Conservation (phyloP, 2,888 invertebrate genomes). For the Melinopterus prodromus region DNA sequence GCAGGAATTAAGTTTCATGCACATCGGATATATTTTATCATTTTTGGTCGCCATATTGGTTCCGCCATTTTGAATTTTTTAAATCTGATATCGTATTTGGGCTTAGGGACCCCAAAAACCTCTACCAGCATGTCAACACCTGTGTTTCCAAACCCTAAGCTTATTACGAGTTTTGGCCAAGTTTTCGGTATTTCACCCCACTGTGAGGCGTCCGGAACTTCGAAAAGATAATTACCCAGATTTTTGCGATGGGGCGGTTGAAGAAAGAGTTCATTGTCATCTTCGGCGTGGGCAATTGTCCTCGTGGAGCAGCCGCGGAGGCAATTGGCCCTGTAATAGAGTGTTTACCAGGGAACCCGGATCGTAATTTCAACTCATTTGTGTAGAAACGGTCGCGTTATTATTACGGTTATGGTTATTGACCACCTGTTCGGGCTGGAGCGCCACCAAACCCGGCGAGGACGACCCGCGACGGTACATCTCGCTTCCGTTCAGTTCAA, state of each 20-base stretch:
- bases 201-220: not conserved
- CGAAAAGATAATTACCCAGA: conserved; percentile 29
- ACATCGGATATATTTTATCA: too few relatives aligned
- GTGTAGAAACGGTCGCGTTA: conserved; percentile 63
- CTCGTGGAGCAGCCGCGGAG: conserved; percentile 50
- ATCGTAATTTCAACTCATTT: conserved; percentile 64
- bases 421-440: conserved; percentile 60
- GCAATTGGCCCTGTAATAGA: conserved; percentile 60
- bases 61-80: too few relatives aligned
- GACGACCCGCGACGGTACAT: conserved; percentile 4
- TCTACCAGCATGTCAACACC: too few relatives aligned
- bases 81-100: too few relatives aligned
- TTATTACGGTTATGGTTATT: conserved; percentile 64
- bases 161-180: too few relatives aligned
- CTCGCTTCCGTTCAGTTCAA: not conserved
- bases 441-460: not conserved
- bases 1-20: too few relatives aligned
- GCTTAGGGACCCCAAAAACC: too few relatives aligned
- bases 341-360: conserved; percentile 61
- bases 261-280: conserved; percentile 31
- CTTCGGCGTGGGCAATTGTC: conserved; percentile 40
- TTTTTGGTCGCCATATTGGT: too few relatives aligned
- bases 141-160: too few relatives aligned
- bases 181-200: too few relatives aligned
- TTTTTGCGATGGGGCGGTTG: conserved; percentile 11